These are phyloP conservation scores for Limnephilus lunatus DNA, from an alignment of 2,888 invertebrate species.

Conservation along the genomic window DNA sequence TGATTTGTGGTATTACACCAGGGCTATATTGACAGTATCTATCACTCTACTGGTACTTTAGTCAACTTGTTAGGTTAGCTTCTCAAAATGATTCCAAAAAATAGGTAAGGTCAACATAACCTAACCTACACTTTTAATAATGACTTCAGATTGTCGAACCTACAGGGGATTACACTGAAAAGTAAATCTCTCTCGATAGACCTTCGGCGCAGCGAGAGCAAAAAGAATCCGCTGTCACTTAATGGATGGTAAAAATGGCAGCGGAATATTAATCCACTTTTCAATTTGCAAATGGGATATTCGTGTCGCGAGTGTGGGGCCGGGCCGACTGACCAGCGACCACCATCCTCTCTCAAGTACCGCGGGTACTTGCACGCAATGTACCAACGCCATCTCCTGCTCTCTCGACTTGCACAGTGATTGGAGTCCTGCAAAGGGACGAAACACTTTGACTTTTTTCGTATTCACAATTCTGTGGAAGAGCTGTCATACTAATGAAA, in stretches of 20 bases:
- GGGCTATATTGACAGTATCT: no score
- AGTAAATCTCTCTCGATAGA: slow-evolving; percentile 37
- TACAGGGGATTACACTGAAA: background rate
- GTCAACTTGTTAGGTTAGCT: background rate
- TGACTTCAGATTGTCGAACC: background rate
- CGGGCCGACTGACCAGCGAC: slow-evolving; percentile 66
- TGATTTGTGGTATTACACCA: no score
- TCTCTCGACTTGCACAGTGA: slow-evolving; percentile 37
- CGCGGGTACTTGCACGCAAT: background rate
- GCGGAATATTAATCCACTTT: slow-evolving; percentile 66
- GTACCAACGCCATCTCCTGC: slow-evolving; percentile 35
- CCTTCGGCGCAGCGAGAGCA: slow-evolving; percentile 59
- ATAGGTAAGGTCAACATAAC: background rate
- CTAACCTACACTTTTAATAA: background rate
- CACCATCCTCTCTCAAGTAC: slow-evolving; percentile 49
- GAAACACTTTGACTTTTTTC: slow-evolving; percentile 44
- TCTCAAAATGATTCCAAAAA: background rate
- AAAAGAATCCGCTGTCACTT: slow-evolving; percentile 65
- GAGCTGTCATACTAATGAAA: background rate
- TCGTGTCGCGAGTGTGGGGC: slow-evolving; percentile 62
- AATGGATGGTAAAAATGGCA: slow-evolving; percentile 66
- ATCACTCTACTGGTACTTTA: no score
- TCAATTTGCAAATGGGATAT: slow-evolving; percentile 67
- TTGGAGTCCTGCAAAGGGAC: slow-evolving; percentile 53
- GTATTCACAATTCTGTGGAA: background rate